A percentile compares a stretch with the other conserved stretches of the same genome.
Conservation (phyloP, 2,113 vertebrate species). For the Neofelis nebulosa region DNA sequence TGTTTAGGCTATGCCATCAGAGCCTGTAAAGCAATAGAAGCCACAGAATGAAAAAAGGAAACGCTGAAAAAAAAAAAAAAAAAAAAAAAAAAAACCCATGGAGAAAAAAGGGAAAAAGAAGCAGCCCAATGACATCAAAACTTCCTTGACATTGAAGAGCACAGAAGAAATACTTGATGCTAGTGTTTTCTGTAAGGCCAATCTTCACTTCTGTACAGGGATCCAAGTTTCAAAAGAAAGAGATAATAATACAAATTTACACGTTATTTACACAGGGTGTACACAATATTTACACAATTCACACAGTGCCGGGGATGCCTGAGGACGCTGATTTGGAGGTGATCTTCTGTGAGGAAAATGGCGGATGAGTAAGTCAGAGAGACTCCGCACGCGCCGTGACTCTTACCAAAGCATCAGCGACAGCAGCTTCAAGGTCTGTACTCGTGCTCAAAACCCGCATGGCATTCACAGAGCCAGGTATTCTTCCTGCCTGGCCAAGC, state of each 20-base stretch:
- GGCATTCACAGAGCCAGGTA: conserved; percentile 95
- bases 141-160: not conserved
- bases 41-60: conserved; percentile 38
- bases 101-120: not conserved
- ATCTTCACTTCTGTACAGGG: not conserved
- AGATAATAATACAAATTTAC: not conserved
- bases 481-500: conserved; percentile 94
- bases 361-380: conserved; percentile 62
- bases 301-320: conserved; percentile 29
- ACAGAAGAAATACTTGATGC: not conserved
- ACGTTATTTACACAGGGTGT: not conserved
- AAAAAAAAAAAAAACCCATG: not conserved
- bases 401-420: conserved; percentile 98
- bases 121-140: conserved; percentile 54
- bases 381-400: not conserved
- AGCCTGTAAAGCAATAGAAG: conserved; percentile 46
- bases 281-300: not conserved
- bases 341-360: conserved; percentile 59
- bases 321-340: not conserved
- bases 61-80: not conserved
- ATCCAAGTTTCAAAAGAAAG: not conserved
- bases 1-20: conserved; percentile 47
- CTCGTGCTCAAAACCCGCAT: conserved; percentile 97
- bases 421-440: conserved; percentile 97
- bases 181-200: not conserved